phyloP scores from a whole-genome alignment of 2,797 vertebrate species.

The Somateria mollissima region DNA sequence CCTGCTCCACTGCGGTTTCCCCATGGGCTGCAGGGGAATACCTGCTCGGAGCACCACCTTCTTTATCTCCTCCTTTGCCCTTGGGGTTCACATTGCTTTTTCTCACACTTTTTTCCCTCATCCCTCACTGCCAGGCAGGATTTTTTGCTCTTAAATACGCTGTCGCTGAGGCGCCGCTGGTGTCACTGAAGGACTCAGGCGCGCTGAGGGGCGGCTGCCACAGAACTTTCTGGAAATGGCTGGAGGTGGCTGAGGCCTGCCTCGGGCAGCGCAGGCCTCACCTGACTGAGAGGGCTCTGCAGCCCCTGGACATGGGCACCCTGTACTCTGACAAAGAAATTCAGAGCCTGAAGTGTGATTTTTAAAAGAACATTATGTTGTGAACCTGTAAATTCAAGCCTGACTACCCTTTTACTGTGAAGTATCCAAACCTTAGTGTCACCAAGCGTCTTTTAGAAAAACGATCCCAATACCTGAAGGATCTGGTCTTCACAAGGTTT shows the following conservation, averaged over 20 bases:
- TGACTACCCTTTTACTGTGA: rapidly evolving
- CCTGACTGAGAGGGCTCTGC: neutral
- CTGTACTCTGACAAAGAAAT: rapidly evolving
- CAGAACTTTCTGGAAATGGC: neutral
- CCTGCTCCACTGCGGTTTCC: neutral
- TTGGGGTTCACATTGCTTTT: neutral
- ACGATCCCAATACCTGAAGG: neutral
- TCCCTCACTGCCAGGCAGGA: neutral
- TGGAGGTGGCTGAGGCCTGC: neutral
- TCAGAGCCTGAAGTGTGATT: neutral
- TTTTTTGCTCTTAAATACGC: neutral
- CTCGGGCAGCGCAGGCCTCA: rapidly evolving
- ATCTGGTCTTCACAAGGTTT: neutral
- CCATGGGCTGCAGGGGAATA: neutral
- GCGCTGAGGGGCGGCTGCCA: neutral
- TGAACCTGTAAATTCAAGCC: neutral
- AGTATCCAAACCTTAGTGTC: neutral
- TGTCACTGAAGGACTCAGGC: rapidly evolving
- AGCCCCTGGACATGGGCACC: rapidly evolving
- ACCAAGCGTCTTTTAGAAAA: neutral
- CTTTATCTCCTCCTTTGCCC: neutral
- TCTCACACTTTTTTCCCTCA: neutral
- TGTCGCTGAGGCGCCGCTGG: neutral
- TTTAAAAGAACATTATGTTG: rapidly evolving
- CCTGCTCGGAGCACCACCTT: rapidly evolving